These are phyloP conservation scores for Monodelphis domestica DNA, from an alignment of 2,797 vertebrate species.

Conservation along the genomic window DNA sequence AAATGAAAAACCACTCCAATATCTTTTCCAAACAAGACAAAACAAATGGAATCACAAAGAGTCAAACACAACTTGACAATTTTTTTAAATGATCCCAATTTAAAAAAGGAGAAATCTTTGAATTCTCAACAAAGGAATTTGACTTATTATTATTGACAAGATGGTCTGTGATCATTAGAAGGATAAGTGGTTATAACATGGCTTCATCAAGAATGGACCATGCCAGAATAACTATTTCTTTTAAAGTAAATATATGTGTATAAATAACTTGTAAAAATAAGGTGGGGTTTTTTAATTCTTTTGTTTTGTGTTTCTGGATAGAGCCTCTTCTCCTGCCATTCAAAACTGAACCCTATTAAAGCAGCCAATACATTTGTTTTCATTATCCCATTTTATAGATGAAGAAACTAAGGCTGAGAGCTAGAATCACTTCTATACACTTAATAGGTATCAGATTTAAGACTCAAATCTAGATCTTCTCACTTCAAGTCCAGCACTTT, in stretches of 20 bases:
- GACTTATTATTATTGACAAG: neutral
- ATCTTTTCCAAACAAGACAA: neutral
- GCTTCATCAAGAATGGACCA: neutral
- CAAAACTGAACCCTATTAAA: neutral
- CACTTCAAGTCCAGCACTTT: neutral
- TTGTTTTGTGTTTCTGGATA: neutral
- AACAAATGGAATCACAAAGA: neutral
- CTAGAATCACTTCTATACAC: neutral
- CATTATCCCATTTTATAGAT: neutral
- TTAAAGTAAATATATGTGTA: neutral
- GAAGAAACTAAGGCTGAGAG: neutral
- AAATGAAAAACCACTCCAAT: neutral
- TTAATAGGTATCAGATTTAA: neutral
- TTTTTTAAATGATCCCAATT: neutral
- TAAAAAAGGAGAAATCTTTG: neutral
- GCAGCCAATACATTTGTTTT: neutral
- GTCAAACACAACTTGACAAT: neutral
- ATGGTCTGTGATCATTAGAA: neutral
- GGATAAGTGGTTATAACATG: neutral
- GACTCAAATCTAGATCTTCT: neutral
- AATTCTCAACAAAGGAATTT: neutral
- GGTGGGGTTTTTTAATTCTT: neutral
- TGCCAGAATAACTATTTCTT: neutral
- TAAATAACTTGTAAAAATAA: neutral
- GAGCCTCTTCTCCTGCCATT: neutral